Evolutionary conservation across 1,140 invertebrate genomes (phyloP), one percentile per base, ranked within the genome.

Genomic region (Bursaphelenchus mucronatus): DNA sequence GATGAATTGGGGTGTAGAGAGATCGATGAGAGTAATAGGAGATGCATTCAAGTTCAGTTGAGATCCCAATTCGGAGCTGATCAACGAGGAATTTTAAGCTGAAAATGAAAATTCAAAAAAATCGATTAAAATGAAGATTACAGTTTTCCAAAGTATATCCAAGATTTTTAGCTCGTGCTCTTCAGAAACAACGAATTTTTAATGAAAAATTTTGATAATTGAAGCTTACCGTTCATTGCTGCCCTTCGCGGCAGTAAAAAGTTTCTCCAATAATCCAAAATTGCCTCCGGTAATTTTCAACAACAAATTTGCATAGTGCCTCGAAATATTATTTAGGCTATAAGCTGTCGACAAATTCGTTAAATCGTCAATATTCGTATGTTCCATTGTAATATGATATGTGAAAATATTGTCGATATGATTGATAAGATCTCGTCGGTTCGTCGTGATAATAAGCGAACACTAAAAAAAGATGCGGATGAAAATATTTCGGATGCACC

Each of bases 191-290:
- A n/a, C n/a, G n/a, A n/a, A n/a, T n/a, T n/a, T n/a, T n/a, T n/a
- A n/a, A n/a, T n/a, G n/a, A n/a, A n/a, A n/a, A n/a, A n/a, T n/a
- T n/a, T n/a, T 30, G 30, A 30, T 30, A 30, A 30, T 5, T 30
- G 2, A 30, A 5, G 30, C 19, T n/a, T 30, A 55, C 53, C 53
- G 11, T 43, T 43, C 19, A 39, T 39, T 59, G 30, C 45, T 43
- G 21, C 19, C 40, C 40, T 59, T 39, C 19, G 57, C 41, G 4
- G 44, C 41, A 7, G 11, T 11, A n/a, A 59, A 50, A n/a, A 59
- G 40, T 39, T 59, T 59, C 41, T 59, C 57, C 57, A 59, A 44
- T 45, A 59, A 50, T 4, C 40, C 57, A 59, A 59, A 59, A 50
- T 59, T 59, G 2, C 57, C 57, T n/a, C 57, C 57, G 11, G 57